phyloP scores from a whole-genome alignment of 2,797 vertebrate genomes.

The Phrynocephalus forsythii region DNA sequence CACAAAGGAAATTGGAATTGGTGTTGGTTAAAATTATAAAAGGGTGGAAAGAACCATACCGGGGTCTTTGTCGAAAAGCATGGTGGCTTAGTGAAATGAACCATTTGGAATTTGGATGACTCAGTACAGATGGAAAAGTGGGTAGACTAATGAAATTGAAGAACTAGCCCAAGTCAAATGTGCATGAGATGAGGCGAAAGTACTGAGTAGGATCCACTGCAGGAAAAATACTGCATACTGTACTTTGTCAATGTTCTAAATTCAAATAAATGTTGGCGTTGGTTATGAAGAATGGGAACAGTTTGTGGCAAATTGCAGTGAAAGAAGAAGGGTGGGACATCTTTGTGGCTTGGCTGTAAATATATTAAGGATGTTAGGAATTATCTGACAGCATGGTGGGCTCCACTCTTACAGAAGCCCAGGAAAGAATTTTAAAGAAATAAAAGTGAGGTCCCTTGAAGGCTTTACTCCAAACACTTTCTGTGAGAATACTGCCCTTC shows the following conservation, averaged over 20 bases:
- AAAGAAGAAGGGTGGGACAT: conserved; percentile 51
- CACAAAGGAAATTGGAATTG: conserved; percentile 69
- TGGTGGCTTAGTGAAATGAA: conserved; percentile 63
- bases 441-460: background rate
- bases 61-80: conserved; percentile 57
- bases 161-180: conserved; percentile 34
- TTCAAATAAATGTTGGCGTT: conserved; percentile 66
- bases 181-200: conserved; percentile 49
- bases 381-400: conserved; percentile 22
- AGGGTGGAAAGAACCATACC: conserved; percentile 54
- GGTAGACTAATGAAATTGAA: conserved; percentile 47
- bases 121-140: conserved; percentile 44
- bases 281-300: conserved; percentile 55
- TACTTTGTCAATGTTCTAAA: conserved; percentile 60
- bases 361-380: conserved; percentile 4
- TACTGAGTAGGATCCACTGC: conserved; percentile 36
- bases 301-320: conserved; percentile 59
- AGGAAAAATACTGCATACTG: conserved; percentile 58
- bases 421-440: background rate
- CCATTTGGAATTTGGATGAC: conserved; percentile 32
- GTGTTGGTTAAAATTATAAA: conserved; percentile 43
- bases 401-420: background rate
- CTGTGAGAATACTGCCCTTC: conserved; percentile 48
- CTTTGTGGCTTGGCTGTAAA: background rate
- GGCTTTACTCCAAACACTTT: conserved; percentile 45